A percentile compares a stretch with the other conserved stretches of the same genome.
Conservation (phyloP, 2,797 vertebrate genomes). For the Ctenopoma kingsleyae region DNA sequence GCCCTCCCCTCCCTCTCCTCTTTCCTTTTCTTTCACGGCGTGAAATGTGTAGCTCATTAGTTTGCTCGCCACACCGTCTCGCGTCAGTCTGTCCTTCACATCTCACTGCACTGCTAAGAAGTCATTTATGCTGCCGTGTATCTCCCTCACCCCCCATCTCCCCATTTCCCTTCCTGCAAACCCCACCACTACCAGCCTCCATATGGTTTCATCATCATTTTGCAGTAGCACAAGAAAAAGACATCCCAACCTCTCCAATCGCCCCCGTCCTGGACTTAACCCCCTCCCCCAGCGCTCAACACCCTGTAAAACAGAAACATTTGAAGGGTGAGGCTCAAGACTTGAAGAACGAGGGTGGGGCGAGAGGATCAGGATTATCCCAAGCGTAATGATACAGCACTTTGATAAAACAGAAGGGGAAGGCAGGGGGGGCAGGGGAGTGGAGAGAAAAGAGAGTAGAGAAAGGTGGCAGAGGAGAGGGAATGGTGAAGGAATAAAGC, state of each 20-base stretch:
- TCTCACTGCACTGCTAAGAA: slow-evolving; percentile 88
- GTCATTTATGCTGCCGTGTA: slow-evolving; percentile 82
- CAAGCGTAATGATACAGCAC: slow-evolving; percentile 82
- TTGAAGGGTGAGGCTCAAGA: slow-evolving; percentile 56
- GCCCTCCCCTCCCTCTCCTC: slow-evolving; percentile 15
- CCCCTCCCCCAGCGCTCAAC: slow-evolving; percentile 13
- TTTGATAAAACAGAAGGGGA: slow-evolving; percentile 61
- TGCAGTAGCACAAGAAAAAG: slow-evolving; percentile 65
- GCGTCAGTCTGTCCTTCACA: slow-evolving; percentile 89
- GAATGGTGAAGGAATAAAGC: slow-evolving; percentile 68
- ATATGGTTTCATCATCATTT: slow-evolving; percentile 87
- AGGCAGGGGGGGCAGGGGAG: slow-evolving; percentile 11
- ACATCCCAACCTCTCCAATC: slow-evolving; percentile 36
- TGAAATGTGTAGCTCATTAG: slow-evolving; percentile 86
- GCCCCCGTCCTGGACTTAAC: no score
- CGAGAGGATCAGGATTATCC: slow-evolving; percentile 78
- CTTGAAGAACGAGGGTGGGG: slow-evolving; percentile 41
- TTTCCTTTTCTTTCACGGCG: slow-evolving; percentile 59
- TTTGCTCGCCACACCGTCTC: slow-evolving; percentile 78
- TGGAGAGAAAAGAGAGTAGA: slow-evolving; percentile 29
- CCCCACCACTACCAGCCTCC: slow-evolving; percentile 64
- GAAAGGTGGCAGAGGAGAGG: slow-evolving; percentile 51
- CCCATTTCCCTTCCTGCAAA: slow-evolving; percentile 46
- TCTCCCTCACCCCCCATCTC: slow-evolving; percentile 27
- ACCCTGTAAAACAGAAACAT: slow-evolving; percentile 58